Percentiles rank a stretch among this genome's conserved stretches.
phyloP scores from a whole-genome alignment of 2,888 invertebrate genomes.

The Colletes collaris region DNA sequence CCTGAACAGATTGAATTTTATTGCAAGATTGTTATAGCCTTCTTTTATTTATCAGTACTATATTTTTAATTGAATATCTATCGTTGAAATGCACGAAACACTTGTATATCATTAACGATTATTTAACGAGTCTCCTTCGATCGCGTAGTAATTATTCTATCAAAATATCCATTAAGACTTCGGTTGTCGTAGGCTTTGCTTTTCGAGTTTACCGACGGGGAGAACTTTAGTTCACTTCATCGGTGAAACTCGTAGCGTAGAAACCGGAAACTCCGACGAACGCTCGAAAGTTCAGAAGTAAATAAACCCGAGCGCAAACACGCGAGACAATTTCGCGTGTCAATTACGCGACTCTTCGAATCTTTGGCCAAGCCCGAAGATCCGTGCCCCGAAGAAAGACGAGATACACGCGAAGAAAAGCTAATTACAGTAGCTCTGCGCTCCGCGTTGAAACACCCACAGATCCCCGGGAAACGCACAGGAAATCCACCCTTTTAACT shows the following conservation, averaged over 20 bases:
- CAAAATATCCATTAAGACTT: constrained; percentile 64
- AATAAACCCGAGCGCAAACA: constrained; percentile 57
- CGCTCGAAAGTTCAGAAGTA: constrained; percentile 61
- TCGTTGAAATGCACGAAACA: not conserved
- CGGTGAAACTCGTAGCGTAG: constrained; percentile 6
- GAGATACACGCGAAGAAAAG: constrained; percentile 46
- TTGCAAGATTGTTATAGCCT: no score
- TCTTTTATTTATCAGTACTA: no score
- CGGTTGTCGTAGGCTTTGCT: constrained; percentile 45
- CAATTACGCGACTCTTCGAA: constrained; percentile 57
- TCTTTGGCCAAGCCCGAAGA: constrained; percentile 36
- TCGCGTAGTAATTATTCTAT: constrained; percentile 47
- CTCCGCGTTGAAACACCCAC: constrained; percentile 37
- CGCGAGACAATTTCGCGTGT: constrained; percentile 69
- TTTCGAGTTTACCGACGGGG: constrained; percentile 35
- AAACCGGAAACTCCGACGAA: constrained; percentile 38
- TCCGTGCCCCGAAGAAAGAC: constrained; percentile 41
- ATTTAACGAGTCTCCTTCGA: constrained; percentile 4
- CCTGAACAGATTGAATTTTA: no score
- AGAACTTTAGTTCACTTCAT: constrained; percentile 53
- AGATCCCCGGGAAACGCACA: constrained; percentile 43
- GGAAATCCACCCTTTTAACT: constrained; percentile 50
- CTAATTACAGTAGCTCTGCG: constrained; percentile 62
- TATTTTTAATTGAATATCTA: no score
- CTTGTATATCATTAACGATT: constrained; percentile 1